phyloP scores from a whole-genome alignment of 1,140 invertebrate genomes.

The Camponotus vicinus region DNA sequence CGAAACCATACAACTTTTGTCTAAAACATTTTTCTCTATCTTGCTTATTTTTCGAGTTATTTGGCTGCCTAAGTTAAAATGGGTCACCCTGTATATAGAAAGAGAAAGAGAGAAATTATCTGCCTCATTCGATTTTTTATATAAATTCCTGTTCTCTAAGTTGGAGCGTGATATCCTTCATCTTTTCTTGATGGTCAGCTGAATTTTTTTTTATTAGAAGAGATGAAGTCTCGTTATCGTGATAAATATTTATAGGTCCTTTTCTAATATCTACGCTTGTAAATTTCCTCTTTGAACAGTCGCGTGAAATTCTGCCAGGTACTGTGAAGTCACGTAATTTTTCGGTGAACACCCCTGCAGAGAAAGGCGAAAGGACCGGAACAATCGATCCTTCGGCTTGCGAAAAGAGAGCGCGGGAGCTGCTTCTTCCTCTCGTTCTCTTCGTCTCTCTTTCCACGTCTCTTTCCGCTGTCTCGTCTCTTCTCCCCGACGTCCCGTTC shows the following conservation, averaged over 20 bases:
- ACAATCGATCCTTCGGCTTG: slow-evolving; percentile 71
- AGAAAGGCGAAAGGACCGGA: slow-evolving; percentile 66
- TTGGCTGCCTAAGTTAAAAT: too few relatives aligned
- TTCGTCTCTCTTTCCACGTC: slow-evolving; percentile 45
- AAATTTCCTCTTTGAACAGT: background rate
- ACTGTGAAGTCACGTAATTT: background rate
- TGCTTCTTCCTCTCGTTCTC: slow-evolving; percentile 57
- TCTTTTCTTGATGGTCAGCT: background rate
- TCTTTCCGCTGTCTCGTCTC: slow-evolving; percentile 17
- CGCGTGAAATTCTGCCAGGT: background rate
- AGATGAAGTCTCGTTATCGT: too few relatives aligned
- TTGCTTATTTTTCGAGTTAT: too few relatives aligned
- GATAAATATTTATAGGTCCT: too few relatives aligned
- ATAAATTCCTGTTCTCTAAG: too few relatives aligned
- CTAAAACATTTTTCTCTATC: too few relatives aligned
- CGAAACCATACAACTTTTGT: too few relatives aligned
- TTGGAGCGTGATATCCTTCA: too few relatives aligned
- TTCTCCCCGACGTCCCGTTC: slow-evolving; percentile 22
- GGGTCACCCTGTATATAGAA: too few relatives aligned
- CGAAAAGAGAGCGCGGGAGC: slow-evolving; percentile 65
- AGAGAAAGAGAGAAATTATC: too few relatives aligned
- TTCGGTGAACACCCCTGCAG: slow-evolving; percentile 26
- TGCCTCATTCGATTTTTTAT: too few relatives aligned
- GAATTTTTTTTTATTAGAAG: too few relatives aligned
- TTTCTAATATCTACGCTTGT: background rate